Evolutionary conservation across 1,140 invertebrate genomes (phyloP), one percentile per base, ranked within the genome.

Genomic region (Metopolophium dirhodum): DNA sequence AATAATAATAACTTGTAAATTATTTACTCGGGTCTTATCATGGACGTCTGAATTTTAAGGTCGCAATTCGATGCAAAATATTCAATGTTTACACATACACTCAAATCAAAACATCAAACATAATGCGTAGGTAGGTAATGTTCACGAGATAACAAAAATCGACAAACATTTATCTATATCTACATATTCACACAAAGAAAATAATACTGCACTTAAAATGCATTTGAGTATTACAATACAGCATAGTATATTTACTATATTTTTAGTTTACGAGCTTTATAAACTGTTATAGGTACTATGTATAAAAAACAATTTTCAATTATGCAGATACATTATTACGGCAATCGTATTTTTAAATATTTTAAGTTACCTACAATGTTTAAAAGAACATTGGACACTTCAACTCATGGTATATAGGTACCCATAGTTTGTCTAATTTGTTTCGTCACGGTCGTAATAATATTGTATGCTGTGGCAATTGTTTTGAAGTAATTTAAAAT

Each of bases 1-100:
- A 87, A 87, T 87, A 87, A 87, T n/a, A n/a, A 49, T 49, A 49
- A 87, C 47, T 30, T 87, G n/a, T 49, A 49, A 77, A 83, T 37
- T 83, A 87, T 87, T 35, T 87, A 49, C 30, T 87, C 4, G 4
- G 14, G 45, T 49, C 26, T 87, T 87, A 87, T 87, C 30, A 35
- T 7, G 47, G 86, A 87, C 47, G 47, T 87, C 47, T 30, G 20
- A 35, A 89, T 37, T 54, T 89, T 89, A 54, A 89, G 87, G 87
- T 89, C 87, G 51, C 18, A 37, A 35, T 51, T 89, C 49, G 35
- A 89, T 89, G 49, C n/a, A 26, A 89, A 89, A 37, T 89, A 14
- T 11, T 89, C 35, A 89, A 89, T 89, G 86, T 88, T 88, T 88
- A 88, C n/a, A 51, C 30, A 89, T 49, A 8, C 18, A 49, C 30